These are phyloP conservation scores for Phalacrocorax brasilianus DNA, from an alignment of 2,113 vertebrate genomes.

Conservation along the genomic window DNA sequence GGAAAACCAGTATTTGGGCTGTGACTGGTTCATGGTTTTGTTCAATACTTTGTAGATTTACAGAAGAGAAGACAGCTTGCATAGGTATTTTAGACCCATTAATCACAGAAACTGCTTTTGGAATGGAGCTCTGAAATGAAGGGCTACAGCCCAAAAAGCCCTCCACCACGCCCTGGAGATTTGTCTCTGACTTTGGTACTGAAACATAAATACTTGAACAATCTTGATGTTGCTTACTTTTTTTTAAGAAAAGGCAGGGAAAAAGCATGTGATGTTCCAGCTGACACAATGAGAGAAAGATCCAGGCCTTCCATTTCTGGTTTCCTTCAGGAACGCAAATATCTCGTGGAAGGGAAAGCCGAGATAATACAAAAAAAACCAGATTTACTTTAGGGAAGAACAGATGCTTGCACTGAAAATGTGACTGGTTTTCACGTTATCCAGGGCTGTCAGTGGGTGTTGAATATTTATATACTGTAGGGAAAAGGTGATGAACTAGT, in stretches of 20 bases:
- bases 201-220: neutral
- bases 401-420: slow-evolving; percentile 57
- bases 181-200: neutral
- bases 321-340: neutral
- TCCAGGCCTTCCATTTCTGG: neutral
- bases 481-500: slow-evolving; percentile 53
- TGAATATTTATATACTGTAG: slow-evolving; percentile 61
- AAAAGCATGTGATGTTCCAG: neutral
- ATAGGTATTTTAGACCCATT: neutral
- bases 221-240: neutral
- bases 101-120: neutral
- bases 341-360: neutral
- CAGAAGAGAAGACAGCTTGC: neutral
- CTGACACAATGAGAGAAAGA: neutral
- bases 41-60: neutral
- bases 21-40: neutral
- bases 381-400: slow-evolving; percentile 32
- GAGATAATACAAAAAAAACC: neutral
- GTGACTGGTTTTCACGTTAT: slow-evolving; percentile 42
- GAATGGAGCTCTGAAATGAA: neutral
- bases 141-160: neutral
- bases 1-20: neutral
- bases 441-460: slow-evolving; percentile 50
- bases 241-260: neutral
- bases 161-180: neutral